Evolutionary conservation across 1,140 invertebrate species (phyloP), one percentile per base, ranked within the genome.

Genomic region (Andricus grossulariae): DNA sequence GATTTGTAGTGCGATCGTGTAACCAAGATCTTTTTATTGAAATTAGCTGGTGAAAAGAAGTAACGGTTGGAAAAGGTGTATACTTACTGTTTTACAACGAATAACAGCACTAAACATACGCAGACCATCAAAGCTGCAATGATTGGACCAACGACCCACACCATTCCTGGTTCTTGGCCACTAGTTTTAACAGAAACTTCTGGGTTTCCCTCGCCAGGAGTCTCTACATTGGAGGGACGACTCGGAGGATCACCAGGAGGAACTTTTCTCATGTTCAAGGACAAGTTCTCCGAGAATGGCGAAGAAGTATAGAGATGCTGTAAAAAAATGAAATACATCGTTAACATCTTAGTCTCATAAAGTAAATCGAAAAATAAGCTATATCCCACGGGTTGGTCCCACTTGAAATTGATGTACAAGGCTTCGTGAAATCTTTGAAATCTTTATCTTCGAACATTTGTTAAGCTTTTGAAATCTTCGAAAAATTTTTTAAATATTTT

Each of bases 271-370:
- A 97, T 98, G 87, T 97, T 97, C 82, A 98, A 91, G 10, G 97
- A 96, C 50, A 97, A 93, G 84, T 94, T 95, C 89, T 97, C 97
- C 0, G 97, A 98, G 90, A 98, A 98, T 16, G 97, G 97, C 88
- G 97, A 99, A 57, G 97, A 99, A 0, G 97, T 99, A 88, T 97
- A 99, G 16, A 99, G 91, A 92, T 97, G 97, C 93, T 93, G 80
- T 25, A 86, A 82, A 52, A 19, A 71, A 74, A 77, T 74, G 71
- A 0, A 60, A 66, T 73, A 52, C 51, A 71, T 51, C 66, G 8
- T 50, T 73, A 54, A 21, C 13, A 74, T 50, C 52, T 18, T 71
- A 19, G 51, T 57, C 39, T 32, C 39, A 52, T 71, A 70, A 71
- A 32, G 25, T 51, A 52, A 16, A 74, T 51, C 11, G 13, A 32